phyloP scores from a whole-genome alignment of 2,113 vertebrate species.

The Ptilonorhynchus violaceus region DNA sequence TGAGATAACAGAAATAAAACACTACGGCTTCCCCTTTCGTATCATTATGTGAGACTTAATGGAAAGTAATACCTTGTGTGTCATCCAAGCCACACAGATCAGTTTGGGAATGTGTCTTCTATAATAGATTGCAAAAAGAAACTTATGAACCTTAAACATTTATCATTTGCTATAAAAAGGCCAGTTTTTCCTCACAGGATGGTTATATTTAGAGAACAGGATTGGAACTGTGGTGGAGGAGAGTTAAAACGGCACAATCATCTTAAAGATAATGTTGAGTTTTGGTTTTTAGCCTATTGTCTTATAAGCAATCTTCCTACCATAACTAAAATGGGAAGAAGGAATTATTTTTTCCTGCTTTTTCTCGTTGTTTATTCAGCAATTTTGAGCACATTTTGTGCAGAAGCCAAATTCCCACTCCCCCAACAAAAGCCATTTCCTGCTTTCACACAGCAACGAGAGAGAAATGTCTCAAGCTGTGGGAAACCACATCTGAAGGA shows the following conservation, averaged over 20 bases:
- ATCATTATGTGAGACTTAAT: neutral
- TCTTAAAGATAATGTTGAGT: neutral
- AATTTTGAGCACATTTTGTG: constrained; percentile 13
- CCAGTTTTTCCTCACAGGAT: neutral
- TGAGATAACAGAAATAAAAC: neutral
- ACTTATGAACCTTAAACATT: neutral
- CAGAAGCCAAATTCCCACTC: constrained; percentile 40
- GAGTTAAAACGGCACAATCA: neutral
- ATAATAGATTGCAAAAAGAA: neutral
- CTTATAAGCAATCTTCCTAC: neutral
- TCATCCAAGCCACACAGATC: neutral
- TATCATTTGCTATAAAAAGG: neutral
- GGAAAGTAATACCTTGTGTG: neutral
- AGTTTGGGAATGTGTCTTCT: neutral
- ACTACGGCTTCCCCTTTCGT: neutral
- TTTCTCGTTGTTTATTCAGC: constrained; percentile 10
- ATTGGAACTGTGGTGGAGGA: neutral
- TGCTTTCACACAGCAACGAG: constrained; percentile 44
- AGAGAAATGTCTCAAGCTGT: constrained; percentile 31
- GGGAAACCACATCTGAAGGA: constrained; percentile 56
- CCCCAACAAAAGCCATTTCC: constrained; percentile 51
- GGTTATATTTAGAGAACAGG: neutral
- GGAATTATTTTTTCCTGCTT: constrained; percentile 7
- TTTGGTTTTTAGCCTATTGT: neutral
- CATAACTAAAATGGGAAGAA: neutral